Conservation (phyloP, 2,888 invertebrate genomes). For the Ophion slaviceki region DNA sequence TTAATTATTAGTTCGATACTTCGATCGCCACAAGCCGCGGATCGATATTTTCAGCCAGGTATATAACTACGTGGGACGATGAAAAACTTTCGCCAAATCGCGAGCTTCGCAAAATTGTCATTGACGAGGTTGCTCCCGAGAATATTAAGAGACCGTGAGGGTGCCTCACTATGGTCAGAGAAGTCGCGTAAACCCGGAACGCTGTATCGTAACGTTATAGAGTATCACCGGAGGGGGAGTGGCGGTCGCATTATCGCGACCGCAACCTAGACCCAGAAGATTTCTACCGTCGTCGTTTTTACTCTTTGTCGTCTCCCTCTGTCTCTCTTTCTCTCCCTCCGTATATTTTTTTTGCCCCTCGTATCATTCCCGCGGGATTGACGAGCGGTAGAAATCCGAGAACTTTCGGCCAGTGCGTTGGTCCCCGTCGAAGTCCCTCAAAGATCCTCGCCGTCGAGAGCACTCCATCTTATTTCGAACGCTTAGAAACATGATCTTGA, state of each 20-base stretch:
- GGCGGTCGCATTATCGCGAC: conserved; percentile 67
- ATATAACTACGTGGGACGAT: not conserved
- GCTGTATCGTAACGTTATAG: conserved; percentile 33
- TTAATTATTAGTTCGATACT: conserved; percentile 1
- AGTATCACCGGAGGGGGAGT: conserved; percentile 69
- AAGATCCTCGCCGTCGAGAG: not conserved
- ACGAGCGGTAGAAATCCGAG: conserved; percentile 33
- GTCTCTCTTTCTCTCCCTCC: conserved; percentile 13
- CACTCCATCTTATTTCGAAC: not conserved
- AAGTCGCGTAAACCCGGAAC: conserved; percentile 27
- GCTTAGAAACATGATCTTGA: not conserved
- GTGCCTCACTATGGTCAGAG: not conserved
- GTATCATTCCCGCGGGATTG: conserved; percentile 31
- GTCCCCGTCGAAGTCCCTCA: not conserved
- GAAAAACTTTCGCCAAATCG: conserved; percentile 42
- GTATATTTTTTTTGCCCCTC: not conserved
- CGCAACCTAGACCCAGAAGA: conserved; percentile 71
- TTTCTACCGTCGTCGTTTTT: conserved; percentile 51
- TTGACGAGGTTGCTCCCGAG: conserved; percentile 29
- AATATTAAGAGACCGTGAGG: conserved; percentile 30
- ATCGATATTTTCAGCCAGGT: conserved; percentile 24
- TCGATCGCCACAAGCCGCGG: not conserved
- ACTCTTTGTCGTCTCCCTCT: conserved; percentile 1
- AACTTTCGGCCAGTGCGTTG: not conserved
- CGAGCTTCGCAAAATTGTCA: conserved; percentile 21